Evolutionary conservation across 2,888 invertebrate genomes (phyloP).

Genomic region (Hydropsyche betteni): DNA sequence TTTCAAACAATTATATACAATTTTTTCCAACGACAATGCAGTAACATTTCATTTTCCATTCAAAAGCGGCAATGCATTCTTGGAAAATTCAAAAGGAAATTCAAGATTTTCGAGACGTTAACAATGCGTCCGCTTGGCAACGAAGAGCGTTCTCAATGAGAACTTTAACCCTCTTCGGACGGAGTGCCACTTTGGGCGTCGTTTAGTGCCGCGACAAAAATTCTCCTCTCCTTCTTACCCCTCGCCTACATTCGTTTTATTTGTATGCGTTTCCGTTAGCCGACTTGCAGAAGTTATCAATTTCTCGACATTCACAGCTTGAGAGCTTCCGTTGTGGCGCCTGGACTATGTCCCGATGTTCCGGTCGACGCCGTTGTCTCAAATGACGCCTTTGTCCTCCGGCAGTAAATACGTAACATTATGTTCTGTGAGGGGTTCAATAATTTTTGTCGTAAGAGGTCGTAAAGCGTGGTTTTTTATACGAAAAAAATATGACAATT

Average conservation of each 20-base stretch:
- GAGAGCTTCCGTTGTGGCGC: slow-evolving; percentile 49
- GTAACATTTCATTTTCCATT: not conserved
- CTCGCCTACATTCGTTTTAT: not conserved
- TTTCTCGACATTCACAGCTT: slow-evolving; percentile 46
- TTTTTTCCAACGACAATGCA: not conserved
- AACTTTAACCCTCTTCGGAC: too few relatives aligned
- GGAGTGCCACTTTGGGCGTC: too few relatives aligned
- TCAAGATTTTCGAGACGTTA: not conserved
- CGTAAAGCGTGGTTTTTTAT: too few relatives aligned
- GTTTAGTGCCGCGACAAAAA: slow-evolving; percentile 33
- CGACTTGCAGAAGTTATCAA: slow-evolving; percentile 49
- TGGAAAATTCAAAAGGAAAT: not conserved
- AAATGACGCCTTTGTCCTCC: slow-evolving; percentile 47
- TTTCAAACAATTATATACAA: not conserved
- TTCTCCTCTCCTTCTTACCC: not conserved
- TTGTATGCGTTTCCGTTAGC: slow-evolving; percentile 29
- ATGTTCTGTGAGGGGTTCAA: not conserved
- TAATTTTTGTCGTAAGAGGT: too few relatives aligned
- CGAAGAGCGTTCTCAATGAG: too few relatives aligned
- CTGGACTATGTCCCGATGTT: slow-evolving; percentile 47
- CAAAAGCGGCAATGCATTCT: not conserved
- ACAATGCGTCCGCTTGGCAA: too few relatives aligned
- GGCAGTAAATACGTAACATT: slow-evolving; percentile 17
- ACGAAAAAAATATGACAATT: too few relatives aligned
- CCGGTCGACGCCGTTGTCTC: slow-evolving; percentile 47